Percentiles rank a stretch among this genome's conserved stretches.
Conservation (phyloP, 2,113 vertebrate species). For the Odobenus rosmarus region DNA sequence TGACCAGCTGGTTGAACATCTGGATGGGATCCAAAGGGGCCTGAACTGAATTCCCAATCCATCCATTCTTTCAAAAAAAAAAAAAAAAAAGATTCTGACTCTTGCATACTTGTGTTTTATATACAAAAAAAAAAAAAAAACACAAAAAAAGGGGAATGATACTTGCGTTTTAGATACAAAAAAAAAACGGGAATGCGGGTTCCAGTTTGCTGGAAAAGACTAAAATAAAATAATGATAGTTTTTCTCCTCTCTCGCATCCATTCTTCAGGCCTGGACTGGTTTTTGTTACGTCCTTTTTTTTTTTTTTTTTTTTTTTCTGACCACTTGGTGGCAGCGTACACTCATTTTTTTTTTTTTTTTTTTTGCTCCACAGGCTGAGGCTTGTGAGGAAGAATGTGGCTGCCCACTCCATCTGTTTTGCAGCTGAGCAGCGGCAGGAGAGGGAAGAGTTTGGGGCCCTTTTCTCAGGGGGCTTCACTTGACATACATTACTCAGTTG, state of each 20-base stretch:
- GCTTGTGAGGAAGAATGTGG: fast-evolving
- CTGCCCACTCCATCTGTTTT: background rate
- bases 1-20: constrained; percentile 86
- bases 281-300: background rate
- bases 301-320: fast-evolving
- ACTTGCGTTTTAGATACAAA: constrained; percentile 50
- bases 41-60: constrained; percentile 83
- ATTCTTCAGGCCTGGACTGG: fast-evolving
- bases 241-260: constrained; percentile 53
- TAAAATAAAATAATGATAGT: constrained; percentile 60
- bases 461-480: background rate
- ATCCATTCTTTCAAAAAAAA: constrained; percentile 82
- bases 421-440: background rate
- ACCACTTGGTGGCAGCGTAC: constrained; percentile 78
- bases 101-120: constrained; percentile 67
- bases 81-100: constrained; percentile 68
- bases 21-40: constrained; percentile 84
- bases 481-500: background rate
- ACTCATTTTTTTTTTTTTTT: background rate
- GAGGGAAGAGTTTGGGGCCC: fast-evolving
- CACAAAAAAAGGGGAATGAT: background rate
- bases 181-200: background rate
- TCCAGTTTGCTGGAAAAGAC: constrained; percentile 63
- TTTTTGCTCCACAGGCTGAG: fast-evolving
- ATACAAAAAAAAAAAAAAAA: background rate